Evolutionary conservation across 2,113 vertebrate species (phyloP).

Genomic region (Phylloscopus trochilus): DNA sequence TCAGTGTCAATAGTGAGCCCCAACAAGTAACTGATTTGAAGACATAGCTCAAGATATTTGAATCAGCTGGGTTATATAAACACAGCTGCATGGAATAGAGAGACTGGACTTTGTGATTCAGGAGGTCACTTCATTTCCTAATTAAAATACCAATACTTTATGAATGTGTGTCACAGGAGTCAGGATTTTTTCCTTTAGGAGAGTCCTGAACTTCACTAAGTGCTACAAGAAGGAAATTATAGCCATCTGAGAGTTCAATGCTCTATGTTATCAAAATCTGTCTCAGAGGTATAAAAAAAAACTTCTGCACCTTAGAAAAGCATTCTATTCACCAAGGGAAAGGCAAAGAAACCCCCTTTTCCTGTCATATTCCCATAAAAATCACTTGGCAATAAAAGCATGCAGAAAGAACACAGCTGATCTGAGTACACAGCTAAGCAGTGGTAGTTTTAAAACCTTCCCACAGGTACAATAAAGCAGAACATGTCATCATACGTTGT

Average conservation of each 20-base stretch:
- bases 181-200: neutral
- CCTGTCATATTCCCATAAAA: neutral
- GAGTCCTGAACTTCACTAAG: neutral
- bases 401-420: neutral
- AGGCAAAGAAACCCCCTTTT: neutral
- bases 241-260: neutral
- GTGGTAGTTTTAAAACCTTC: neutral
- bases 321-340: neutral
- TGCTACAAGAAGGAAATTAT: neutral
- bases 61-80: constrained; percentile 13
- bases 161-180: neutral
- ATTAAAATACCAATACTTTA: neutral
- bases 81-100: constrained; percentile 13
- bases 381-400: neutral
- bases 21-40: neutral
- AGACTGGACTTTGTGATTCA: neutral
- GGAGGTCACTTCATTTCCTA: neutral
- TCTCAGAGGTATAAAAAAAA: neutral
- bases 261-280: neutral
- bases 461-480: neutral
- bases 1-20: neutral
- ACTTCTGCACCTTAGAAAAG: neutral
- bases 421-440: neutral
- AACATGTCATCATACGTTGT: neutral
- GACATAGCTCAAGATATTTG: neutral